Evolutionary conservation across 2,113 vertebrate species (phyloP).

Genomic region (Haliaeetus leucogaster): DNA sequence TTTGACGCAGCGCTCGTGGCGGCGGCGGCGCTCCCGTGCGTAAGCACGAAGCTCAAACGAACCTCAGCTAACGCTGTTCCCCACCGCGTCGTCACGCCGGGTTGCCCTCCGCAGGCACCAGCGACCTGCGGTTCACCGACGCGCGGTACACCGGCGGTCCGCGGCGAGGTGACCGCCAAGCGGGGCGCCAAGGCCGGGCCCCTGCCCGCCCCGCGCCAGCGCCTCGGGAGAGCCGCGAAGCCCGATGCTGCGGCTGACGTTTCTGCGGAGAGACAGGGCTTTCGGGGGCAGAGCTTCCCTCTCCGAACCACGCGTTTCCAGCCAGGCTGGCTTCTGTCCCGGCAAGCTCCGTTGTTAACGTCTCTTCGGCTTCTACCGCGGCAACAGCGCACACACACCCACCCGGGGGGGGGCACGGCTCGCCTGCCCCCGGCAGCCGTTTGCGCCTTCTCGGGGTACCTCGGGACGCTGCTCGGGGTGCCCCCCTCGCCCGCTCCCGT

Average conservation of each 20-base stretch:
- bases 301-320: not conserved
- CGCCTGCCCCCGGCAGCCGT: not conserved
- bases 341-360: not conserved
- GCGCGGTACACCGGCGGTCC: fast-evolving
- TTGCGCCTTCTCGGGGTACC: fast-evolving
- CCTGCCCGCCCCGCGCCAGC: too few species aligned
- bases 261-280: not conserved
- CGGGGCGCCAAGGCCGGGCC: fast-evolving
- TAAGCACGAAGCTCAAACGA: fast-evolving
- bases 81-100: fast-evolving
- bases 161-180: fast-evolving
- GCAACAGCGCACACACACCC: not conserved
- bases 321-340: not conserved
- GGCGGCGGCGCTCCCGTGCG: not conserved
- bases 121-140: fast-evolving
- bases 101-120: fast-evolving
- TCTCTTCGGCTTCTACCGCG: not conserved
- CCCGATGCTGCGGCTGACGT: fast-evolving
- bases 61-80: fast-evolving
- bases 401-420: too few species aligned
- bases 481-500: fast-evolving
- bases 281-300: not conserved
- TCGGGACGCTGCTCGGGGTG: fast-evolving
- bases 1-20: not conserved
- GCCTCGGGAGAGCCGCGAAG: not conserved